Conservation (phyloP, 2,888 invertebrate species). For the Lycaena phlaeas region DNA sequence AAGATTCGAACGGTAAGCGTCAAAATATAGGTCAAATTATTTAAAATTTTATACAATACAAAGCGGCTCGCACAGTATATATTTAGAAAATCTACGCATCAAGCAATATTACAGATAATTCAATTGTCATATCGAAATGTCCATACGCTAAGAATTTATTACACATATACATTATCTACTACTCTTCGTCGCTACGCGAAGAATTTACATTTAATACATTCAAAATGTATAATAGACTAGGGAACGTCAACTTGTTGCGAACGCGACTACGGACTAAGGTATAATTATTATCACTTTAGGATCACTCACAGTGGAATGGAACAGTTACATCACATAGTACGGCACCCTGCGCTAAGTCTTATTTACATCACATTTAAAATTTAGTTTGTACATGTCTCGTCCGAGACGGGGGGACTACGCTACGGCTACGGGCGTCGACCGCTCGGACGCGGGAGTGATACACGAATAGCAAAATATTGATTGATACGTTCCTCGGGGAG, state of each 20-base stretch:
- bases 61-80: too few species aligned
- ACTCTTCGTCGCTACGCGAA: not conserved
- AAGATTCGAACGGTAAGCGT: too few species aligned
- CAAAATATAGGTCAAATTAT: too few species aligned
- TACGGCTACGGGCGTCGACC: too few species aligned
- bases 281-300: conserved; percentile 46
- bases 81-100: too few species aligned
- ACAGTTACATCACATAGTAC: conserved; percentile 39
- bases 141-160: too few species aligned
- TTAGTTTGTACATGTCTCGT: conserved; percentile 30
- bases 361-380: conserved; percentile 22
- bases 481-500: too few species aligned
- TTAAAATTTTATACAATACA: too few species aligned
- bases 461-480: conserved; percentile 1
- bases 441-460: not conserved
- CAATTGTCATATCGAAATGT: too few species aligned
- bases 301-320: conserved; percentile 48
- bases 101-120: too few species aligned
- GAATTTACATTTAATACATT: not conserved
- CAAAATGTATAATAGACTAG: conserved; percentile 1
- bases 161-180: too few species aligned
- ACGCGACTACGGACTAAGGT: conserved; percentile 13
- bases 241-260: conserved; percentile 19
- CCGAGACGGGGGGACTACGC: not conserved
- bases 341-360: conserved; percentile 36